phyloP scores from a whole-genome alignment of 2,888 invertebrate genomes.

The Celastrina argiolus region DNA sequence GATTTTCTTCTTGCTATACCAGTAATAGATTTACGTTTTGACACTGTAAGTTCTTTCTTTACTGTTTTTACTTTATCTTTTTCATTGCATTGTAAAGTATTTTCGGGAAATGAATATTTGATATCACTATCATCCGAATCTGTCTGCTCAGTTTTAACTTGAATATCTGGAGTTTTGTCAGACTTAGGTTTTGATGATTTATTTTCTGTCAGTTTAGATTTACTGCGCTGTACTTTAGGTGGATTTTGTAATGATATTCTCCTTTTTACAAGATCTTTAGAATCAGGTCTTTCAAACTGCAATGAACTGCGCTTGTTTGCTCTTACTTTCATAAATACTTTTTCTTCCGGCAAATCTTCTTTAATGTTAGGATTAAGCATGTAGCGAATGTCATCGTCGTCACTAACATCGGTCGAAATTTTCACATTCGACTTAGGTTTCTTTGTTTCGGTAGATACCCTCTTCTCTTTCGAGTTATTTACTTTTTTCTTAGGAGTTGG shows the following conservation, averaged over 20 bases:
- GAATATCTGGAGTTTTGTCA: conserved; percentile 39
- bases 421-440: conserved; percentile 48
- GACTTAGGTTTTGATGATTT: conserved; percentile 35
- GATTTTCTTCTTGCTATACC: conserved; percentile 63
- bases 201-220: conserved; percentile 48
- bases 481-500: conserved; percentile 36
- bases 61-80: conserved; percentile 35
- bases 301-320: conserved; percentile 62
- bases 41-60: conserved; percentile 46
- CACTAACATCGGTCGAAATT: conserved; percentile 47
- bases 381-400: conserved; percentile 65
- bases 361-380: conserved; percentile 67
- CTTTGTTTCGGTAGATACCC: conserved; percentile 44
- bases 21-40: conserved; percentile 56
- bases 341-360: conserved; percentile 47
- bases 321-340: conserved; percentile 59
- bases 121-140: conserved; percentile 70
- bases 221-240: conserved; percentile 59
- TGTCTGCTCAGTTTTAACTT: conserved; percentile 46
- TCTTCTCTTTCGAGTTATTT: conserved; percentile 50
- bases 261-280: conserved; percentile 58
- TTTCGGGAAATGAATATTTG: conserved; percentile 67
- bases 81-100: conserved; percentile 27
- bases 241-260: conserved; percentile 63
- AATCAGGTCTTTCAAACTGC: conserved; percentile 62